A percentile compares a stretch with the other conserved stretches of the same genome.
Evolutionary conservation across 1,140 invertebrate species (phyloP).

Genomic region (Drosophila melanica): DNA sequence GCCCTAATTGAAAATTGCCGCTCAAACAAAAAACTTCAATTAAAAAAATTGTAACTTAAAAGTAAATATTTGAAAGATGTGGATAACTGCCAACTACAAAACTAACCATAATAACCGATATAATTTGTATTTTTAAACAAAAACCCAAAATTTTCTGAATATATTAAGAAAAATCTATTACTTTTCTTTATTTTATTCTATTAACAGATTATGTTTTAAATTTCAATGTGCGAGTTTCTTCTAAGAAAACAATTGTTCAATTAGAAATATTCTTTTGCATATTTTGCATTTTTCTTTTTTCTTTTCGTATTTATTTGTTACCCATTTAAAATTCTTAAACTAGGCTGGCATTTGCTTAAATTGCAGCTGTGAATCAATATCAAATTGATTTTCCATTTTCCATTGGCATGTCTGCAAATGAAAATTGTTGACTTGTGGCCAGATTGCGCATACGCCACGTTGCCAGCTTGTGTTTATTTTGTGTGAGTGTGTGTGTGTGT

Average conservation of each 20-base stretch:
- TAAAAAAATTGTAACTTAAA: not conserved
- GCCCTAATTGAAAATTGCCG: constrained; percentile 10
- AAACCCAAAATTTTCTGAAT: too few species aligned
- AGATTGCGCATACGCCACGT: constrained; percentile 41
- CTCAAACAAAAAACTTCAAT: not conserved
- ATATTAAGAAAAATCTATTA: too few species aligned
- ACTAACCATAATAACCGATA: too few species aligned
- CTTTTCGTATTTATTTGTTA: not conserved
- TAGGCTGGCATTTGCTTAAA: too few species aligned
- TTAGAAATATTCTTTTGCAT: too few species aligned
- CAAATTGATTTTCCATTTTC: constrained; percentile 6
- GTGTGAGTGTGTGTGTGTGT: constrained; percentile 14
- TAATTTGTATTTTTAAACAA: too few species aligned
- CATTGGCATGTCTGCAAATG: not conserved
- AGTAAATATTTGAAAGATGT: not conserved
- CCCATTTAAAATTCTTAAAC: too few species aligned
- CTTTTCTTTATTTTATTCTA: too few species aligned
- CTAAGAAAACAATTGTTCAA: too few species aligned
- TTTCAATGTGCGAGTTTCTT: too few species aligned
- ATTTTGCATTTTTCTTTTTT: not conserved
- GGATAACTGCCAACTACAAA: too few species aligned
- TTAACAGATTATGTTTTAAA: too few species aligned
- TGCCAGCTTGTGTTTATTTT: constrained; percentile 20
- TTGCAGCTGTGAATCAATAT: constrained; percentile 7
- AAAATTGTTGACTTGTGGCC: constrained; percentile 16